Percentiles rank a stretch among this genome's conserved stretches.
Evolutionary conservation across 2,888 invertebrate genomes (phyloP).

Genomic region (Anoplius nigerrimus): DNA sequence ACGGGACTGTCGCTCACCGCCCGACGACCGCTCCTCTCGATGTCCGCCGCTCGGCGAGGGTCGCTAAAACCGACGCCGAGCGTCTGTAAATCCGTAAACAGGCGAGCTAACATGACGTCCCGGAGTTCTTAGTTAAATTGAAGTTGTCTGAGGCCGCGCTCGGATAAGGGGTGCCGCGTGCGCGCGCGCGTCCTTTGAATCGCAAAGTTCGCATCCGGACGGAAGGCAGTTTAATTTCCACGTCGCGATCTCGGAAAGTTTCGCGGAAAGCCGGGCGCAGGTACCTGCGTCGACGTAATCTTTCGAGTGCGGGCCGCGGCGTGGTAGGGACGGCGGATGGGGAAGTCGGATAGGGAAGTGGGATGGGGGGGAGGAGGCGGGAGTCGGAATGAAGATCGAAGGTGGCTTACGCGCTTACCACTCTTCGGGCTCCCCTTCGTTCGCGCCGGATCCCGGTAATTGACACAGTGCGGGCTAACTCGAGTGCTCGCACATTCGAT

Average conservation of each 20-base stretch:
- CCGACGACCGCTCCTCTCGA: too few species aligned
- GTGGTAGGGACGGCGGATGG: too few species aligned
- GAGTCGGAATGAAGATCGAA: slow-evolving; percentile 5
- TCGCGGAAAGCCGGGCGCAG: too few species aligned
- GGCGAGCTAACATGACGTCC: slow-evolving; percentile 35
- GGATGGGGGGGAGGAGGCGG: too few species aligned
- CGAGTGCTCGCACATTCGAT: too few species aligned
- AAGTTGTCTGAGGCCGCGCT: slow-evolving; percentile 25
- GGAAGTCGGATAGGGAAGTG: too few species aligned
- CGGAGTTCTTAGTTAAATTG: slow-evolving; percentile 48
- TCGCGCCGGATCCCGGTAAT: neutral
- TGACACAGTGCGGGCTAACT: neutral
- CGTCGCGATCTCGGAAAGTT: slow-evolving; percentile 2
- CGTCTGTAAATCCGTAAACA: slow-evolving; percentile 41
- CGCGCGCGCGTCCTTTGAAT: slow-evolving; percentile 14
- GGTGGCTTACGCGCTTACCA: neutral
- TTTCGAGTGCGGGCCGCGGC: too few species aligned
- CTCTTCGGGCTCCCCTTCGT: neutral
- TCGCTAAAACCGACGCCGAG: slow-evolving; percentile 36
- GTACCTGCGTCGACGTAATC: too few species aligned
- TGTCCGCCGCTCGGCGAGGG: too few species aligned
- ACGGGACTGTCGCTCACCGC: too few species aligned
- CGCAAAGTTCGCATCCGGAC: slow-evolving; percentile 7
- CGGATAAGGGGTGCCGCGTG: neutral
- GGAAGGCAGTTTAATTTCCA: slow-evolving; percentile 14